A percentile compares a stretch with the other conserved stretches of the same genome.
Evolutionary conservation across 53 echinoderm and acorn worm species (phyloP).

Genomic region (Antedon mediterranea): DNA sequence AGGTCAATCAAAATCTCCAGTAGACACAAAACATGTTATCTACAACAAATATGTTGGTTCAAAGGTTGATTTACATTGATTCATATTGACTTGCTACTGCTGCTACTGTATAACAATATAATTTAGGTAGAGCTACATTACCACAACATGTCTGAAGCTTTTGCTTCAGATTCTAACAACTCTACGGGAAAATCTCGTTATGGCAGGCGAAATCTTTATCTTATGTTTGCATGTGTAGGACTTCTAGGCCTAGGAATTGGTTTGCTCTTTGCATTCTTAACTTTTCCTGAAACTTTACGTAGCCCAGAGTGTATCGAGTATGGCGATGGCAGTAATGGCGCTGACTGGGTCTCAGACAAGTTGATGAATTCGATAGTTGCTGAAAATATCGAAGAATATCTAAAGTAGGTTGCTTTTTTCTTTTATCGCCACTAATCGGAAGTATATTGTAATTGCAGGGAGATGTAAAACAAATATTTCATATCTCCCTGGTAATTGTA

Average conservation of each 20-base stretch:
- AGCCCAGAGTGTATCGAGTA: background rate
- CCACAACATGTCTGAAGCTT: background rate
- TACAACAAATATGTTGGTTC: no score
- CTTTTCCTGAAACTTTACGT: background rate
- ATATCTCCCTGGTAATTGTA: no score
- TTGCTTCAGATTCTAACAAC: background rate
- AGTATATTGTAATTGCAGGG: no score
- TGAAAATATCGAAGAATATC: conserved; percentile 27
- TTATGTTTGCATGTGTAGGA: background rate
- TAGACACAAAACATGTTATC: no score
- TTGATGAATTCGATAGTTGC: conserved; percentile 11
- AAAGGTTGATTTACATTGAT: no score
- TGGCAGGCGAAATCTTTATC: background rate
- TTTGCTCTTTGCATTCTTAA: background rate
- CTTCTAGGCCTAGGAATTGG: background rate
- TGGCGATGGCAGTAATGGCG: background rate
- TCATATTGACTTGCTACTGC: no score
- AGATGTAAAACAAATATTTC: no score
- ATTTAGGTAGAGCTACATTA: no score
- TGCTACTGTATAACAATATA: no score
- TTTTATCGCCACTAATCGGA: no score
- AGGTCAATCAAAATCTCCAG: no score
- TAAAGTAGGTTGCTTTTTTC: conserved; percentile 16
- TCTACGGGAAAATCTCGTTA: background rate
- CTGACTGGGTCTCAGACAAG: background rate